Evolutionary conservation across 2,113 vertebrate species (phyloP).

Genomic region (Planiliza haematocheilus): DNA sequence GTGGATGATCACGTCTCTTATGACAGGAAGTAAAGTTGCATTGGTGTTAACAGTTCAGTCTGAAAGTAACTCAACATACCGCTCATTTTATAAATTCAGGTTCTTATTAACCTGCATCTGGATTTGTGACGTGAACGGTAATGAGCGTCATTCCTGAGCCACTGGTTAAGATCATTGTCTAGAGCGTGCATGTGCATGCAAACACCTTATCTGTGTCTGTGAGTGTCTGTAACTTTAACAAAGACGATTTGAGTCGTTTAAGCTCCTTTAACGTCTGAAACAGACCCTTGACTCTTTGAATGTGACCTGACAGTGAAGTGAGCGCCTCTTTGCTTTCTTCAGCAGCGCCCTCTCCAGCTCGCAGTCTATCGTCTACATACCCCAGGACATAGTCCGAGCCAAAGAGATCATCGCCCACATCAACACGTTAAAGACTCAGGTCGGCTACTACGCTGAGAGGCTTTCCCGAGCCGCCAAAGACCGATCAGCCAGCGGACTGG

Average conservation of each 20-base stretch:
- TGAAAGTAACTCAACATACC: neutral
- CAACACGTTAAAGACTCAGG: constrained; percentile 98
- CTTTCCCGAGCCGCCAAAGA: constrained; percentile 96
- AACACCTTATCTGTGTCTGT: constrained; percentile 16
- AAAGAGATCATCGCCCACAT: constrained; percentile 98
- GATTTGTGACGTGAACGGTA: constrained; percentile 34
- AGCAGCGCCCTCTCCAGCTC: constrained; percentile 89
- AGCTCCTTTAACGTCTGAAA: neutral
- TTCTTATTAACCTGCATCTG: neutral
- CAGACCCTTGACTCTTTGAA: too few species aligned
- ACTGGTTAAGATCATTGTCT: neutral
- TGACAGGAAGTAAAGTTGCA: too few species aligned
- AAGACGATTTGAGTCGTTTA: neutral
- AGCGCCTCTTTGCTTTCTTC: constrained; percentile 30
- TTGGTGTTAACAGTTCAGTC: neutral
- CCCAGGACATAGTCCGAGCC: constrained; percentile 93
- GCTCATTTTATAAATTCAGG: constrained; percentile 40
- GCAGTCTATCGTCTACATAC: constrained; percentile 95
- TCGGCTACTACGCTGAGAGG: constrained; percentile 97
- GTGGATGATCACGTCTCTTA: neutral
- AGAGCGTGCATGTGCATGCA: constrained; percentile 68
- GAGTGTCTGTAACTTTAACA: constrained; percentile 1
- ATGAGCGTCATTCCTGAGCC: neutral
- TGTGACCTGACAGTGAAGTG: too few species aligned
- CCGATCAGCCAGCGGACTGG: constrained; percentile 92